phyloP scores from a whole-genome alignment of 2,113 vertebrate genomes.

The Otus sunia region DNA sequence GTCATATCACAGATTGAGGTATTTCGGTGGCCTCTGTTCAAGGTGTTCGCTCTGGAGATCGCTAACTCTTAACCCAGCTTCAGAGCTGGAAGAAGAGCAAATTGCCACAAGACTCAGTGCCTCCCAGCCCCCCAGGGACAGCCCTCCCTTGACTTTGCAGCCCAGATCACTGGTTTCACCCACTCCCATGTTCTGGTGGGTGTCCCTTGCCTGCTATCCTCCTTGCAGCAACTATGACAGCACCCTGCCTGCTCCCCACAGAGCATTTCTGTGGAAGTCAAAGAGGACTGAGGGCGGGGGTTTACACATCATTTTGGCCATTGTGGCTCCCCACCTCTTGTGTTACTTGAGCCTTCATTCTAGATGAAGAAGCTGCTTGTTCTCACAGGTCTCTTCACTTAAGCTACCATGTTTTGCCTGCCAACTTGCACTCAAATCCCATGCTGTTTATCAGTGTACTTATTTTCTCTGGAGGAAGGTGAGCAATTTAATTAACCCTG shows the following conservation, averaged over 20 bases:
- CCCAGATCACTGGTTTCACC: neutral
- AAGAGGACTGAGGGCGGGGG: neutral
- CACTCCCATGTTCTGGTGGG: accelerated
- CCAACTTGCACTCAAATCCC: neutral
- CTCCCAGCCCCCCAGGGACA: neutral
- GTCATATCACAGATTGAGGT: neutral
- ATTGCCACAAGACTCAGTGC: neutral
- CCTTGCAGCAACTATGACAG: neutral
- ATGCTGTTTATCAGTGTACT: neutral
- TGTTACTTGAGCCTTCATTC: accelerated
- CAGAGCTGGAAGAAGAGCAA: neutral
- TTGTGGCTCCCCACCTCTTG: neutral
- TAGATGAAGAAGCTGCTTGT: neutral
- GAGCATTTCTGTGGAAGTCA: neutral
- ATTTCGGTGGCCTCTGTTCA: neutral
- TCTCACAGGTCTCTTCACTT: neutral
- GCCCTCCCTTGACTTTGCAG: neutral
- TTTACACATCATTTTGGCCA: neutral
- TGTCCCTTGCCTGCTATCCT: neutral
- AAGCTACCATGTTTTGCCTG: neutral
- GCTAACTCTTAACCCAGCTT: neutral
- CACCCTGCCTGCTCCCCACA: neutral
- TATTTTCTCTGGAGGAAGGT: neutral
- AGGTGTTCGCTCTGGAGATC: neutral
- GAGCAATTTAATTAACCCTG: neutral